These are phyloP conservation scores for Latrodectus elegans DNA, from an alignment of 2,888 invertebrate genomes.

Conservation along the genomic window DNA sequence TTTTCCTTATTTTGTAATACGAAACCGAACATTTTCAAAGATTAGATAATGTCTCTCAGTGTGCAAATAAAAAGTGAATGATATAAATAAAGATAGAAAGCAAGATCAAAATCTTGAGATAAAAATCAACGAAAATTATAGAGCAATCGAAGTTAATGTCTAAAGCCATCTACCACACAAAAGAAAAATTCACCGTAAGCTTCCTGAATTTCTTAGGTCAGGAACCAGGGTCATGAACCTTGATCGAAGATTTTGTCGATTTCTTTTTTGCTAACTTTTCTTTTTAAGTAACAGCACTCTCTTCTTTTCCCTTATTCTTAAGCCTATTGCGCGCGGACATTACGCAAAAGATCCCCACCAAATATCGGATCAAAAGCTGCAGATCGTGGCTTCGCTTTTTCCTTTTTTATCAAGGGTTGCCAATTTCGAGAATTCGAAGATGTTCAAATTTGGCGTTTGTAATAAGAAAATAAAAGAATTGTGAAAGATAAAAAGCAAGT, in stretches of 20 bases:
- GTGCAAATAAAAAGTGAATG: too few species aligned
- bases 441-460: too few species aligned
- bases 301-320: conserved; percentile 25
- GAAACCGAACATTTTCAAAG: too few species aligned
- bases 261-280: conserved; percentile 11
- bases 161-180: conserved; percentile 10
- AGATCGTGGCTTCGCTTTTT: too few species aligned
- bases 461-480: too few species aligned
- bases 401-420: too few species aligned
- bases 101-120: too few species aligned
- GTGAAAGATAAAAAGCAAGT: too few species aligned
- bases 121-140: not conserved
- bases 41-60: too few species aligned
- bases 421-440: too few species aligned
- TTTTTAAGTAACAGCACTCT: conserved; percentile 1
- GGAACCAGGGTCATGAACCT: conserved; percentile 53
- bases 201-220: conserved; percentile 43
- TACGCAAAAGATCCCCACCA: conserved; percentile 18
- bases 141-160: not conserved
- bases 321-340: conserved; percentile 25
- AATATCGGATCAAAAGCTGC: conserved; percentile 35
- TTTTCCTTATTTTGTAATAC: too few species aligned
- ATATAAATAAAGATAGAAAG: too few species aligned
- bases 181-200: conserved; percentile 22
- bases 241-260: conserved; percentile 44